These are phyloP conservation scores for Aegithalos caudatus DNA, from an alignment of 2,113 vertebrate genomes.

Conservation along the genomic window DNA sequence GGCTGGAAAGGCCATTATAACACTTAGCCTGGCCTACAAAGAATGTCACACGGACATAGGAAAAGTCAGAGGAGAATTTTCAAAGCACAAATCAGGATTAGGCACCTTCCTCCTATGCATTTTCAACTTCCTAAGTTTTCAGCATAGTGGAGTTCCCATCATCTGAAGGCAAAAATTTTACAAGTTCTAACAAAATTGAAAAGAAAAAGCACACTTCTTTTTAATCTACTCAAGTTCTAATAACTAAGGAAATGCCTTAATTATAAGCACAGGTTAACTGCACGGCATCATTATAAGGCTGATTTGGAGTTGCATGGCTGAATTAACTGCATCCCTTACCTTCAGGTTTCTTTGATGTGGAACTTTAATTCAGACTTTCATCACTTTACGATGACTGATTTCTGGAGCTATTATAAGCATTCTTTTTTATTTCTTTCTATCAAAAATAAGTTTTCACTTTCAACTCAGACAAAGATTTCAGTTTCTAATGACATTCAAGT, in stretches of 20 bases:
- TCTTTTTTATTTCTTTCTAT: background rate
- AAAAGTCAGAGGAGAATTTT: background rate
- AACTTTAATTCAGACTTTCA: background rate
- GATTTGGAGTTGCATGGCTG: background rate
- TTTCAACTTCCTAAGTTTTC: background rate
- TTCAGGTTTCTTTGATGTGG: slow-evolving; percentile 17
- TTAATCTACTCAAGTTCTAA: background rate
- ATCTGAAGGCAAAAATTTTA: background rate
- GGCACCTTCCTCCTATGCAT: background rate
- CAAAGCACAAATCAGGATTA: background rate
- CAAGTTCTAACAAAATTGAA: background rate
- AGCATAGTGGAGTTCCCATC: background rate
- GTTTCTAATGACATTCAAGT: background rate
- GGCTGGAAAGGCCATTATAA: background rate
- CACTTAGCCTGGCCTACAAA: background rate
- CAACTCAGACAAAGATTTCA: background rate
- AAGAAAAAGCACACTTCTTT: background rate
- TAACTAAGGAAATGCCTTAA: background rate
- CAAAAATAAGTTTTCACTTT: background rate
- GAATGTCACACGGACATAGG: background rate
- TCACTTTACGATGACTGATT: background rate
- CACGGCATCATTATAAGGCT: background rate
- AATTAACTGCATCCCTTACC: slow-evolving; percentile 9
- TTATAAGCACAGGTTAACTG: background rate
- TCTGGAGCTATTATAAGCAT: background rate